Base-by-base conservation (phyloP, 2,113 vertebrate species). In the Ardeotis arabs region DNA sequence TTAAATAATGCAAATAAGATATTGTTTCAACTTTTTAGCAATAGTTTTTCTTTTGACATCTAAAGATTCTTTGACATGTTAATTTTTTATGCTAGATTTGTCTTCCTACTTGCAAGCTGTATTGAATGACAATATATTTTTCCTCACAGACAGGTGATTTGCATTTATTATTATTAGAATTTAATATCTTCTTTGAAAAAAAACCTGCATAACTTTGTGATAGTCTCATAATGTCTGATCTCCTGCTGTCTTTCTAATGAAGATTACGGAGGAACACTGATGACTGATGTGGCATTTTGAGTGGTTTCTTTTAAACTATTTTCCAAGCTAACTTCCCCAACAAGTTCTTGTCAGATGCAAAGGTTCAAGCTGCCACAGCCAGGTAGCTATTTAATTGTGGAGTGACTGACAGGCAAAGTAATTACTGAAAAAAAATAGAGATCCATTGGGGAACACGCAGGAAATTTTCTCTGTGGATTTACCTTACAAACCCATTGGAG, bases 161-260 rank as follows among this genome's bases (percentile, higher is more conserved):
- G 39, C 44, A 60, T 85, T 89, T 89, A 74, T 84, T 82, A 56
- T 89, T 84, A 52, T 75, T 78, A 84, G 77, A 93, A 91, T 60
- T 58, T 81, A 91, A 63, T 78, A 50, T n/a, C 2, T n/a, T n/a
- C 2, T 74, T 63, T 93, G 41, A 22, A 87, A 96, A 94, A 83
- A 45, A 75, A 33, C 23, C 35, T 17, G 10, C 44, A 49, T 56
- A 91, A 44, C 8, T 90, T 79, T 68, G 7, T 39, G 24, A 39
- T 49, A 68, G 21, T 85, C 35, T 85, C 37, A n/a, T 31, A 45
- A 64, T 58, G 84, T 29, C 33, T 28, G 41, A 62, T 66, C 7
- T 74, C 41, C 81, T 68, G 35, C 18, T 76, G 44, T 44, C 39
- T 41, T 82, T 79, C 67, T 85, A 56, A 73, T 76, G 74, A 87